Evolutionary conservation across 1,140 invertebrate species (phyloP), one percentile per base, ranked within the genome.

Genomic region (Drosophila kurseongensis): DNA sequence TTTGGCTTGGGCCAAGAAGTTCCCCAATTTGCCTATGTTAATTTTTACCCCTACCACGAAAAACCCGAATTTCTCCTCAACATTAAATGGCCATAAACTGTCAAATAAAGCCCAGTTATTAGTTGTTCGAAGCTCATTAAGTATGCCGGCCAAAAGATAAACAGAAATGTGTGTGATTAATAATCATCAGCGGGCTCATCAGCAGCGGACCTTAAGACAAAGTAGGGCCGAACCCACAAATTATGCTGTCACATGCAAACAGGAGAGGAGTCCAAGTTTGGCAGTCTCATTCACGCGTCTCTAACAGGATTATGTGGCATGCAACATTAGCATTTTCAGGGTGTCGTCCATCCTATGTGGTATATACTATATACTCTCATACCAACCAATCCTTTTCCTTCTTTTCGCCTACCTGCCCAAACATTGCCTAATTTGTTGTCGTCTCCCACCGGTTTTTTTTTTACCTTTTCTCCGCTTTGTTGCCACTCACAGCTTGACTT

Each of bases 221-320:
- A 79, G 55, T 48, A 75, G 54, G 55, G 73, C 42, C 75, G 79
- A 66, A 50, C 75, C 86, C 75, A 78, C 74, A 90, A 90, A 90
- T 90, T 90, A 90, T 90, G 86, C 90, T 90, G 85, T 90, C 85
- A 90, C 78, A 90, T 89, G 78, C 78, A 66, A 89, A 75, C 71
- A 18, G 71, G 57, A 60, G 67, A 69, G 47, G 44, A 29, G 36
- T 14, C 18, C 23, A 9, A 41, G n/a, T 42, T 58, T 57, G 66
- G 58, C 55, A 56, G 68, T 83, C 72, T 71, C 79, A 75, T 72
- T 89, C 75, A 83, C 76, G 79, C 84, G 69, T 78, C 68, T 66
- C 78, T 90, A 89, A 90, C 85, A 89, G 84, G 85, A 89, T 89
- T 84, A 89, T 78, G 75, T 78, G 69, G 80, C 85, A 89, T 68